A percentile compares a stretch with the other conserved stretches of the same genome.
Conservation (phyloP, 1,140 invertebrate species). For the Rhopalosiphum maidis region DNA sequence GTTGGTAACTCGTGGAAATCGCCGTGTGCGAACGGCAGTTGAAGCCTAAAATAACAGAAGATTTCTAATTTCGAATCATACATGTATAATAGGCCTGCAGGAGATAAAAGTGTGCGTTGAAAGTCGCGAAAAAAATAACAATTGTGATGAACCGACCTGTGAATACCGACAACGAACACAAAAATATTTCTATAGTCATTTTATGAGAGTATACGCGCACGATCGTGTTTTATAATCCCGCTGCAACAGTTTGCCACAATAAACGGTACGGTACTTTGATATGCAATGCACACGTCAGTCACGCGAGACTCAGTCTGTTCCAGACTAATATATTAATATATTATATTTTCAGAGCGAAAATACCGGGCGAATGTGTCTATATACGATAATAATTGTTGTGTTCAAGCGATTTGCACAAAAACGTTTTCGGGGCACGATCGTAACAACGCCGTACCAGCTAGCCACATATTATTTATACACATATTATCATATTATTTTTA, state of each 20-base stretch:
- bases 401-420: not conserved
- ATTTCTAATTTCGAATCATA: not conserved
- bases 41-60: not conserved
- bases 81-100: not conserved
- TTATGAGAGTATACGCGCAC: not conserved
- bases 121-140: not conserved
- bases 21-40: not conserved
- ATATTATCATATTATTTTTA: not conserved
- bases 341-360: not conserved
- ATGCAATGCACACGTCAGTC: conserved; percentile 23
- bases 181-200: not conserved
- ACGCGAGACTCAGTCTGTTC: conserved; percentile 32
- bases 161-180: not conserved
- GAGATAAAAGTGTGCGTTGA: not conserved
- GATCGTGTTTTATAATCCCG: conserved; percentile 10
- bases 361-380: not conserved
- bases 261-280: conserved; percentile 18
- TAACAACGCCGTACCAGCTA: not conserved
- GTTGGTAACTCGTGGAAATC: not conserved
- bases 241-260: not conserved
- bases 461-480: not conserved
- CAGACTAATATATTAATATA: not conserved
- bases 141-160: not conserved
- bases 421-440: not conserved
- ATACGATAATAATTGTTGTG: not conserved